Evolutionary conservation across 2,113 vertebrate genomes (phyloP), one percentile per base, ranked within the genome.

Genomic region (Pseudolaguvia tuberculata): DNA sequence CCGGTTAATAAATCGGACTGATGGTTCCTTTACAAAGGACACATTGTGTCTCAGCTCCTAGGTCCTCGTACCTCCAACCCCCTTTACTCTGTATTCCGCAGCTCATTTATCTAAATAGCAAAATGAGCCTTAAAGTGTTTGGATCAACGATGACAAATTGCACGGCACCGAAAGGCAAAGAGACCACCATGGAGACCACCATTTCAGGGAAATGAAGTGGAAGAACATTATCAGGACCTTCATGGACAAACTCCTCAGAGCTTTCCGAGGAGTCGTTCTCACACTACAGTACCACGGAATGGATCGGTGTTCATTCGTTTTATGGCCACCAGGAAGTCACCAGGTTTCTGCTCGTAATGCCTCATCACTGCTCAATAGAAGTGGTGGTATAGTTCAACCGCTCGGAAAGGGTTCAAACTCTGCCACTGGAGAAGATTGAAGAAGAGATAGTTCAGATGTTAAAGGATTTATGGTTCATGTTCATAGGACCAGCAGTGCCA

Each of bases 131-230:
- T 12, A 8, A 53, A 70, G 67, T 27, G 5, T 2, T 0, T 18
- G 35, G 50, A 70, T 70, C 27, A 70, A 70, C 67, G 50, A 70
- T 70, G 67, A 70, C 35, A 21, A 70, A 70, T 70, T 21, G 67
- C 50, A 15, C 50, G 53, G 67, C 5, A 7, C 50, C 53, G 48
- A 35, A 53, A 39, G 0, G 67, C 67, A 70, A 39, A 53, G 67
- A 70, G 51, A 35, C 67, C 67, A 18, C 67, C 50, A 39, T 50
- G 67, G 27, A 53, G 27, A 3, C n/a, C n/a, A n/a, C n/a, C n/a
- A n/a, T n/a, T n/a, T n/a, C n/a, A 52, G 67, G 67, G 29, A 53
- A 70, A 42, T 39, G 52, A 4, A 15, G 63, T 53, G 67, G 56
- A 75, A 53, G 39, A 25, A 45, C 14, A 53, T 75, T 45, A 57